Evolutionary conservation across 2,113 vertebrate species (phyloP).

Genomic region (Larimichthys crocea): DNA sequence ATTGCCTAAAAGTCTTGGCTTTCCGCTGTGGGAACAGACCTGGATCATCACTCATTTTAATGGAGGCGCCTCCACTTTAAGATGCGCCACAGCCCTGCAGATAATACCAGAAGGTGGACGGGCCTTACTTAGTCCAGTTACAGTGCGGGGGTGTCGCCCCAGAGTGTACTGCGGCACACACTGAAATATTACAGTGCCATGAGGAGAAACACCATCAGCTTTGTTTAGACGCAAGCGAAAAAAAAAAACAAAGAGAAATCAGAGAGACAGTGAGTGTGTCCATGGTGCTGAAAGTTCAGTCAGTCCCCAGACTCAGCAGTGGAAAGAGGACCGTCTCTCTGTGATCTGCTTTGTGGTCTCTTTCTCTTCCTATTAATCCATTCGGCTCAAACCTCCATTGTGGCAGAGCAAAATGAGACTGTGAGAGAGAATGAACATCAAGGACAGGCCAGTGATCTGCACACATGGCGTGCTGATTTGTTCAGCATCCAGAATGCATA

Average conservation of each 20-base stretch:
- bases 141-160: neutral
- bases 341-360: slow-evolving; percentile 55
- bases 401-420: slow-evolving; percentile 29
- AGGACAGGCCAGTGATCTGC: slow-evolving; percentile 61
- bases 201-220: slow-evolving; percentile 21
- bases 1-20: slow-evolving; percentile 71
- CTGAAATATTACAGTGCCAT: slow-evolving; percentile 8
- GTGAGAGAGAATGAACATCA: slow-evolving; percentile 48
- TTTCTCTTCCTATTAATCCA: slow-evolving; percentile 67
- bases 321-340: slow-evolving; percentile 28
- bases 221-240: slow-evolving; percentile 6
- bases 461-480: slow-evolving; percentile 29
- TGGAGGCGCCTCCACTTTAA: slow-evolving; percentile 67
- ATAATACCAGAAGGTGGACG: slow-evolving; percentile 65
- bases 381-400: slow-evolving; percentile 59
- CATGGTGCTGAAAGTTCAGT: slow-evolving; percentile 75
- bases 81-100: slow-evolving; percentile 58
- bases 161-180: slow-evolving; percentile 22
- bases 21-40: slow-evolving; percentile 55
- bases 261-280: slow-evolving; percentile 45
- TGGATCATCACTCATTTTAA: slow-evolving; percentile 81
- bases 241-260: neutral
- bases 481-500: slow-evolving; percentile 25
- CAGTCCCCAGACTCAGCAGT: slow-evolving; percentile 42
- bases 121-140: slow-evolving; percentile 72